Conservation (phyloP, 1,140 invertebrate genomes). For the Hypothenemus hampei region DNA sequence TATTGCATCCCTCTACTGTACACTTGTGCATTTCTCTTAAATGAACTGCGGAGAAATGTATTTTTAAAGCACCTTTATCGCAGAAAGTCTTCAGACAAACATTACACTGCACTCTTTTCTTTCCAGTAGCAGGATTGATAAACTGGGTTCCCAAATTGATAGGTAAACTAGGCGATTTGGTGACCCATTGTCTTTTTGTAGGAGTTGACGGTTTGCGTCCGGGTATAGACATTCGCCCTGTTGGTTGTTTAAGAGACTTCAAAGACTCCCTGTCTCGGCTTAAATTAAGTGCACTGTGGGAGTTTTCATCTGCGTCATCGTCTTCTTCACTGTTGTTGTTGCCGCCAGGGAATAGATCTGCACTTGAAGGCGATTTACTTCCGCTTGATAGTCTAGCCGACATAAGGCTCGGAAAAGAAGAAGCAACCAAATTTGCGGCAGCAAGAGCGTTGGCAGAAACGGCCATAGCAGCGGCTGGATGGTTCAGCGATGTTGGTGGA, state of each 20-base stretch:
- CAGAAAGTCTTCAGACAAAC: constrained; percentile 99
- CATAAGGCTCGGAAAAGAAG: constrained; percentile 45
- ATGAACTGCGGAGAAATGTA: constrained; percentile 99
- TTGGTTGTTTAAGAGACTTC: constrained; percentile 41
- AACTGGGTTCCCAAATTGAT: constrained; percentile 83
- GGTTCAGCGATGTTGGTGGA: constrained; percentile 48
- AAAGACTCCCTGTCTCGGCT: constrained; percentile 52
- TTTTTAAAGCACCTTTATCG: constrained; percentile 99
- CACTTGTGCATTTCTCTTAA: constrained; percentile 99
- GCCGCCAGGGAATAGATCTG: constrained; percentile 43
- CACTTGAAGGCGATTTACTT: constrained; percentile 45
- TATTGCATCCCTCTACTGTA: constrained; percentile 96
- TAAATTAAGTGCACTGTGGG: constrained; percentile 64
- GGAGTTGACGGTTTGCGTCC: constrained; percentile 77
- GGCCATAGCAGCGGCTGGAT: constrained; percentile 53
- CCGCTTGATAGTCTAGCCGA: constrained; percentile 38
- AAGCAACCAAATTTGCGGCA: constrained; percentile 46
- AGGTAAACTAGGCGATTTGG: constrained; percentile 70
- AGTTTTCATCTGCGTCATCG: constrained; percentile 61
- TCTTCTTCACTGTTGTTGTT: constrained; percentile 51
- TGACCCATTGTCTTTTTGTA: constrained; percentile 86
- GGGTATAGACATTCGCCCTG: constrained; percentile 43
- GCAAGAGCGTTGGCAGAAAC: constrained; percentile 46
- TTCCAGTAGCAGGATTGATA: constrained; percentile 86
- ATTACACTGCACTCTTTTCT: constrained; percentile 96